Percentiles rank a stretch among this genome's conserved stretches.
phyloP scores from a whole-genome alignment of 2,797 vertebrate genomes.

The Leptoclinus maculatus region DNA sequence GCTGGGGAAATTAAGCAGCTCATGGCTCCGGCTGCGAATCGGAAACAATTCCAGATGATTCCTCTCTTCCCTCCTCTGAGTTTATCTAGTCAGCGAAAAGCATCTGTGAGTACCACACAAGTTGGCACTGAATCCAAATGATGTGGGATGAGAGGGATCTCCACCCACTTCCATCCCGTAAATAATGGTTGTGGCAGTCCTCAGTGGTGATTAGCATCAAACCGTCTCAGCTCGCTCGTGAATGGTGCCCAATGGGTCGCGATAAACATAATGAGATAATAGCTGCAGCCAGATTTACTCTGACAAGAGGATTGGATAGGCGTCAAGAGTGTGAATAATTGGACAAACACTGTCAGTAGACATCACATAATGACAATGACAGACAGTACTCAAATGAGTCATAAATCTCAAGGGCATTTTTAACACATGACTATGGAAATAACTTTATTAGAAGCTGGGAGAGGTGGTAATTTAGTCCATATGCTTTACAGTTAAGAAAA shows the following conservation, averaged over 20 bases:
- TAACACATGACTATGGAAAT: slow-evolving; percentile 42
- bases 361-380: slow-evolving; percentile 23
- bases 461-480: slow-evolving; percentile 51
- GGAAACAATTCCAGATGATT: slow-evolving; percentile 72
- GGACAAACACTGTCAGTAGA: slow-evolving; percentile 44
- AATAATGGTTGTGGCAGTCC: slow-evolving; percentile 59
- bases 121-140: slow-evolving; percentile 52
- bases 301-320: slow-evolving; percentile 34
- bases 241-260: slow-evolving; percentile 56
- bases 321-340: slow-evolving; percentile 37
- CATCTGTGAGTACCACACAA: slow-evolving; percentile 36
- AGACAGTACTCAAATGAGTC: slow-evolving; percentile 26
- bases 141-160: slow-evolving; percentile 55
- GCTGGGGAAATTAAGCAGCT: slow-evolving; percentile 67
- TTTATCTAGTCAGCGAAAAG: slow-evolving; percentile 68
- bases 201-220: slow-evolving; percentile 45
- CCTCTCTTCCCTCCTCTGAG: slow-evolving; percentile 41
- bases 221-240: slow-evolving; percentile 29
- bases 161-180: slow-evolving; percentile 56
- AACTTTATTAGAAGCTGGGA: slow-evolving; percentile 41
- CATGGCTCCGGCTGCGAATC: slow-evolving; percentile 42
- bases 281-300: slow-evolving; percentile 49
- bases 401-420: slow-evolving; percentile 45
- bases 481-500: slow-evolving; percentile 50
- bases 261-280: slow-evolving; percentile 61